Evolutionary conservation across 2,797 vertebrate species (phyloP), one percentile per base, ranked within the genome.

Genomic region (Enteromius afrohamiltoni): DNA sequence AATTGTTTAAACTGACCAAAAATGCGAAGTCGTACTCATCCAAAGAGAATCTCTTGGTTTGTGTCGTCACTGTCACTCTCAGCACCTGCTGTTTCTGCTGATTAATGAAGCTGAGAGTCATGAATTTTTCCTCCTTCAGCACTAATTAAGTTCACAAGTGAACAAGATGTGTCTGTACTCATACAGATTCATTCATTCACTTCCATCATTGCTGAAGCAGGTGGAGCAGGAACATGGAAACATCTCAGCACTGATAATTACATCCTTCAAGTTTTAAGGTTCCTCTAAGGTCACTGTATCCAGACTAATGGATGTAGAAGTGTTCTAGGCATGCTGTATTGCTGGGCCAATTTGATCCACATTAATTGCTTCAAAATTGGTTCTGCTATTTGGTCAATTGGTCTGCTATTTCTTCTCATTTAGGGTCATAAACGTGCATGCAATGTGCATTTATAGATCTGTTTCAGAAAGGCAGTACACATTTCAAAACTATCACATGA

Each of bases 51-150:
- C 9, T 31, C 8, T 21, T 34, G 9, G 47, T 21, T 53, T 74
- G 70, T 31, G 70, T 51, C 26, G 9, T 73, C 70, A 73, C 42
- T 3, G 5, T 73, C 26, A 73, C 45, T 6, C 3, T 34, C 47
- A 53, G 70, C 71, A 74, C 17, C 71, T 74, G 71, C 49, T 53
- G 29, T 34, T 31, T 74, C 51, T 1, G 19, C 17, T 53, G 71
- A 74, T n/a, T 53, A 53, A 74, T 34, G 29, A 53, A 21, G 29
- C 47, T 23, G 37, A 42, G 11, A 23, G 37, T 51, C 10, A 74
- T 74, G 71, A 53, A 74, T 74, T n/a, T 53, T n/a, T 53, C 29
- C 29, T 34, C 47, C 70, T 21, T 34, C 29, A 53, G 70, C 70
- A 6, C 70, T 74, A 34, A 74, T 74, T 49, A 53, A n/a, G 47